These are phyloP conservation scores for Esox niger DNA, from an alignment of 2,113 vertebrate species.

Conservation along the genomic window DNA sequence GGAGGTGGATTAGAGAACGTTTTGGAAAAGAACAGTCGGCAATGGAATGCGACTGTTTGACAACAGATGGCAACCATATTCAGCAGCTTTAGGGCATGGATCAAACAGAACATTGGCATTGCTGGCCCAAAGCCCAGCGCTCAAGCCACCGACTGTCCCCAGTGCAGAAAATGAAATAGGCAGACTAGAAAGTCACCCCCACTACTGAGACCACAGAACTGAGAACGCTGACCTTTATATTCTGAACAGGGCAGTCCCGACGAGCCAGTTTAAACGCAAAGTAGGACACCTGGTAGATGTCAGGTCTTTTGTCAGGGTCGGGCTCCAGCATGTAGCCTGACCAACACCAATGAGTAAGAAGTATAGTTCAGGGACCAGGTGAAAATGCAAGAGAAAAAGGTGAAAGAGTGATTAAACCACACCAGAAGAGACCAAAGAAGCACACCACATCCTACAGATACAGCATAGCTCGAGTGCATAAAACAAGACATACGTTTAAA, in stretches of 20 bases:
- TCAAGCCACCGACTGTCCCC: constrained; percentile 1
- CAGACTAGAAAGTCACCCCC: constrained; percentile 11
- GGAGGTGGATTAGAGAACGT: constrained; percentile 9
- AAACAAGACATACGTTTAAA: no score
- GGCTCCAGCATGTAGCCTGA: constrained; percentile 97
- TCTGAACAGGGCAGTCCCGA: constrained; percentile 90
- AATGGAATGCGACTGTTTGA: background rate
- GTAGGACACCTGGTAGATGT: constrained; percentile 95
- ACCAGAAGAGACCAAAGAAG: background rate
- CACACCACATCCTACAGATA: background rate
- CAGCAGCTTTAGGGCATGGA: background rate
- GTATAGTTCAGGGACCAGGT: background rate
- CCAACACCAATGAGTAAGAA: constrained; percentile 10
- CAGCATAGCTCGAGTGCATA: background rate
- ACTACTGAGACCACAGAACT: constrained; percentile 9
- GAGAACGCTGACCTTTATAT: constrained; percentile 81
- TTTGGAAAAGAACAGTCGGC: background rate
- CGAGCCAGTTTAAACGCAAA: constrained; percentile 92
- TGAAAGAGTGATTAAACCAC: background rate
- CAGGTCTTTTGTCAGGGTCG: constrained; percentile 93
- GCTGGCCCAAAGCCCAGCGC: constrained; percentile 9
- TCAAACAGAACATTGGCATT: background rate
- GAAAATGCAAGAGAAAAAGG: background rate
- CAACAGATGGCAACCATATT: background rate
- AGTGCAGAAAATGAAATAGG: constrained; percentile 17